Percentiles rank a stretch among this genome's conserved stretches.
Evolutionary conservation across 2,888 invertebrate species (phyloP).

Genomic region (Idaea dimidiata): DNA sequence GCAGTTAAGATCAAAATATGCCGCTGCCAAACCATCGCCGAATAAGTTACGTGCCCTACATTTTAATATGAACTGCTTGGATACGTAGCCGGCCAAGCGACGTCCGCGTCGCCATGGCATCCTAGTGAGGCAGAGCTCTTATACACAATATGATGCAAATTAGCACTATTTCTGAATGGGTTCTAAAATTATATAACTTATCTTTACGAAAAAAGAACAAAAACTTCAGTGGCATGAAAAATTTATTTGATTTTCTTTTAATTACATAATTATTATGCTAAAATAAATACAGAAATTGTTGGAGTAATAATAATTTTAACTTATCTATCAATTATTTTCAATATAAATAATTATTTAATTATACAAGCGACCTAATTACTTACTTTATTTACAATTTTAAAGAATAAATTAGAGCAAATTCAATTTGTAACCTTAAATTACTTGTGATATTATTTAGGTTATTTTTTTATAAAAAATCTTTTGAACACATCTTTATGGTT

Average conservation of each 20-base stretch:
- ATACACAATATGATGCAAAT: too few relatives aligned
- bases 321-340: conserved; percentile 58
- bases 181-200: too few relatives aligned
- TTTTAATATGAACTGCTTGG: too few relatives aligned
- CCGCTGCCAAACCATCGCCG: too few relatives aligned
- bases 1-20: too few relatives aligned
- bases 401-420: conserved; percentile 55
- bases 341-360: conserved; percentile 69
- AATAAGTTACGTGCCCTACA: too few relatives aligned
- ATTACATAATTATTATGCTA: conserved; percentile 73
- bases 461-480: conserved; percentile 36
- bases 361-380: conserved; percentile 66
- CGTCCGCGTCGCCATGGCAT: too few relatives aligned
- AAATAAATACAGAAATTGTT: conserved; percentile 79
- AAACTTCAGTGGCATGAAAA: conserved; percentile 74
- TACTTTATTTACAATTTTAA: conserved; percentile 72
- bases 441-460: conserved; percentile 17
- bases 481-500: conserved; percentile 21
- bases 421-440: conserved; percentile 33
- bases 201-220: conserved; percentile 27
- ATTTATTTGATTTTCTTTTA: conserved; percentile 77
- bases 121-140: too few relatives aligned
- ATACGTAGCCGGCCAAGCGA: too few relatives aligned
- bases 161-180: too few relatives aligned
- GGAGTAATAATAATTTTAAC: conserved; percentile 65